A percentile compares a stretch with the other conserved stretches of the same genome.
Evolutionary conservation across 2,113 vertebrate species (phyloP).

Genomic region (Pituophis catenifer): DNA sequence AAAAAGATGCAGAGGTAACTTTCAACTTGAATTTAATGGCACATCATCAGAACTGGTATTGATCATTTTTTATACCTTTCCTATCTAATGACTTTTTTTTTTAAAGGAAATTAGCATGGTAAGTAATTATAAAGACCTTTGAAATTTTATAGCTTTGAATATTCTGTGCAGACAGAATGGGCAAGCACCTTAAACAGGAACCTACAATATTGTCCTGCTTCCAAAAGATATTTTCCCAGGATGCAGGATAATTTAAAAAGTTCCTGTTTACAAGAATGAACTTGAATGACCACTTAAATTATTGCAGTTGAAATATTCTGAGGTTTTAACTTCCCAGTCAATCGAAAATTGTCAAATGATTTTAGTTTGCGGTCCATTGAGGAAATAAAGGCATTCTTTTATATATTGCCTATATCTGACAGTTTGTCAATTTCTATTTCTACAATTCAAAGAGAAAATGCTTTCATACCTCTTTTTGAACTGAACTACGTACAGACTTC

Average conservation of each 20-base stretch:
- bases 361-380: background rate
- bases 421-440: background rate
- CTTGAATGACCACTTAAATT: background rate
- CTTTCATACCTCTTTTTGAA: background rate
- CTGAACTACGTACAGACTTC: background rate
- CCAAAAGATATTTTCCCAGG: background rate
- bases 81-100: background rate
- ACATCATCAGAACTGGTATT: background rate
- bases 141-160: background rate
- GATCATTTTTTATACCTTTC: background rate
- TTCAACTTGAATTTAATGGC: background rate
- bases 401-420: background rate
- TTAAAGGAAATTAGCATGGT: background rate
- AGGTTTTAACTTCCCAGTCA: too few relatives aligned
- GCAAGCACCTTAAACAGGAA: background rate
- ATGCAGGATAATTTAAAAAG: background rate
- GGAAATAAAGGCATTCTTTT: background rate
- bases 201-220: background rate
- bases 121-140: background rate
- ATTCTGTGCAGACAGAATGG: background rate
- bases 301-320: background rate
- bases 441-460: background rate
- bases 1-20: background rate
- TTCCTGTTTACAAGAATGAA: background rate
- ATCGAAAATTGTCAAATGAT: background rate